Percentiles rank a stretch among this genome's conserved stretches.
Evolutionary conservation across 2,113 vertebrate species (phyloP).

Genomic region (Sorex araneus): DNA sequence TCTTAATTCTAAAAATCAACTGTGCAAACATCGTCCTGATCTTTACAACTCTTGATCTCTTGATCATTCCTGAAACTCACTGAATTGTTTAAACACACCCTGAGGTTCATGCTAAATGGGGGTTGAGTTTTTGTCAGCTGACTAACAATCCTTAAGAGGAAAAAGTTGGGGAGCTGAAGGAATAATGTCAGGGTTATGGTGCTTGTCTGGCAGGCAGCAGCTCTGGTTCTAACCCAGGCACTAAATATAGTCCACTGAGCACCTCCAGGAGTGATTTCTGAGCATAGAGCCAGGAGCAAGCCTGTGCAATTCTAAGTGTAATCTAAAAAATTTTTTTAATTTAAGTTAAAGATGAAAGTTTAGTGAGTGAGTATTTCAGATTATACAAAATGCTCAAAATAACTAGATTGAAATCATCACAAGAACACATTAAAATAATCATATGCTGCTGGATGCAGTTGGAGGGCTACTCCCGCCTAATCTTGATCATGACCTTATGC

Average conservation of each 20-base stretch:
- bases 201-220: too few species aligned
- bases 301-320: not conserved
- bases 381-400: constrained; percentile 8
- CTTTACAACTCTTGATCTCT: not conserved
- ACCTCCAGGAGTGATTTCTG: too few species aligned
- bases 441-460: not conserved
- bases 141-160: constrained; percentile 25
- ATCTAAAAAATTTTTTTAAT: not conserved
- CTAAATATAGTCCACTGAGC: too few species aligned
- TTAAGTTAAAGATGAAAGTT: constrained; percentile 35
- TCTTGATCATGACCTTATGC: not conserved
- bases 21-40: not conserved
- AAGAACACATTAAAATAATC: not conserved
- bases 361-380: constrained; percentile 3
- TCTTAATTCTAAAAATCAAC: too few species aligned
- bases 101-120: not conserved
- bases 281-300: too few species aligned
- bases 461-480: not conserved
- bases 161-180: too few species aligned
- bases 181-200: too few species aligned
- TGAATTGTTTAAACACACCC: not conserved
- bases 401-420: not conserved
- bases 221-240: too few species aligned
- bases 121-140: not conserved
- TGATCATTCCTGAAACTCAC: not conserved